phyloP scores from a whole-genome alignment of 2,888 invertebrate genomes.

The Ectobius pallidus region DNA sequence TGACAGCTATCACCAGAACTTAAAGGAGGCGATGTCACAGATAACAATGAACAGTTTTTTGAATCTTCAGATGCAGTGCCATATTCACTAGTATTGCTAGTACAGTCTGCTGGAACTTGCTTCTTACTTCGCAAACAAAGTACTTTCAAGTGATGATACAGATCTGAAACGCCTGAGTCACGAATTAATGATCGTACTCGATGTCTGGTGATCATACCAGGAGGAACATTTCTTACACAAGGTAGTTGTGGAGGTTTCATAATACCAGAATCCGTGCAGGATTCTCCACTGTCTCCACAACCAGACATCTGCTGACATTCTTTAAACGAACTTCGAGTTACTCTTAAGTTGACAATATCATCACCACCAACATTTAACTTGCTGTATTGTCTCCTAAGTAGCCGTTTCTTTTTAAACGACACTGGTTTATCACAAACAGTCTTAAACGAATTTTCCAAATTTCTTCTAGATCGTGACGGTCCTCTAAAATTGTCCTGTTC shows the following conservation, averaged over 20 bases:
- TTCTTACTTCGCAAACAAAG: background rate
- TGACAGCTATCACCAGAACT: slow-evolving; percentile 37
- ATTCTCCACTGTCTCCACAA: background rate
- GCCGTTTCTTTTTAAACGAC: background rate
- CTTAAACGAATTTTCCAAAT: background rate
- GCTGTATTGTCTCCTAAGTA: background rate
- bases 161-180: background rate
- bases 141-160: slow-evolving; percentile 18
- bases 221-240: background rate
- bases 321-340: slow-evolving; percentile 33
- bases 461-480: background rate
- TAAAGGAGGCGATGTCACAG: slow-evolving; percentile 20
- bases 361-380: background rate
- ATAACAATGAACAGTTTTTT: slow-evolving; percentile 34
- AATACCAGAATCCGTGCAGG: background rate
- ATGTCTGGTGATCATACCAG: slow-evolving; percentile 13
- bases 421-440: background rate
- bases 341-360: background rate
- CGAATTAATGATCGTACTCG: background rate
- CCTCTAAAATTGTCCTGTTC: background rate
- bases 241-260: background rate
- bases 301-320: slow-evolving; percentile 34
- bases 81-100: slow-evolving; percentile 43
- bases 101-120: slow-evolving; percentile 19
- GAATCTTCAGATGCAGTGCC: slow-evolving; percentile 46